Evolutionary conservation across 1,140 invertebrate species (phyloP).

Genomic region (Lordiphosa mommai): DNA sequence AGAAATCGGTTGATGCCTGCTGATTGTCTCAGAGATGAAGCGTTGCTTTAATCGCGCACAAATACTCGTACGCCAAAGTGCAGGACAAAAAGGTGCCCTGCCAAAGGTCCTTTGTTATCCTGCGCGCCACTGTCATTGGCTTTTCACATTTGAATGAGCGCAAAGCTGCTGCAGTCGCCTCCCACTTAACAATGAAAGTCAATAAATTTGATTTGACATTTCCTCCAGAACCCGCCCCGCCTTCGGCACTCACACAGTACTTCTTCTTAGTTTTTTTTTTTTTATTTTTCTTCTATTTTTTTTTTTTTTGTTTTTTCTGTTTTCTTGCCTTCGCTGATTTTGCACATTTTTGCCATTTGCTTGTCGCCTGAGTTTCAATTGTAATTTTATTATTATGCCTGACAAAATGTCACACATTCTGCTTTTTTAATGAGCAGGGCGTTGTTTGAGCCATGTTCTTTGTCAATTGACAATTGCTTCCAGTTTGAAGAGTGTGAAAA

Average conservation of each 20-base stretch:
- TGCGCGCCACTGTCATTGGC: slow-evolving; percentile 54
- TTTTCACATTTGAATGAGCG: slow-evolving; percentile 75
- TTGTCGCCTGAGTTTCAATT: slow-evolving; percentile 44
- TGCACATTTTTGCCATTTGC: slow-evolving; percentile 52
- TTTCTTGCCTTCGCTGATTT: slow-evolving; percentile 51
- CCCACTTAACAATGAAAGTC: slow-evolving; percentile 65
- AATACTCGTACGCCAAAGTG: slow-evolving; percentile 40
- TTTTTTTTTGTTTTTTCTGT: neutral
- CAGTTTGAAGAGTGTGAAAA: neutral
- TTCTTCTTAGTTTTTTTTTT: neutral
- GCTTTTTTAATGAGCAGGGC: slow-evolving; percentile 61
- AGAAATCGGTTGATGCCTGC: slow-evolving; percentile 6
- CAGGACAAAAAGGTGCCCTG: slow-evolving; percentile 52
- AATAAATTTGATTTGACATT: slow-evolving; percentile 78
- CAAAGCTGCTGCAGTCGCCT: slow-evolving; percentile 24
- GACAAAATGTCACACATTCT: slow-evolving; percentile 63
- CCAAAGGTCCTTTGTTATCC: slow-evolving; percentile 24
- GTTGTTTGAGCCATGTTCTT: slow-evolving; percentile 34
- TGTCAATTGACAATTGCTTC: slow-evolving; percentile 21
- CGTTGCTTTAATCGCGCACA: slow-evolving; percentile 63
- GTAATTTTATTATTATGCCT: slow-evolving; percentile 69
- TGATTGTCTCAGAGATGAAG: slow-evolving; percentile 36
- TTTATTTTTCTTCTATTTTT: neutral
- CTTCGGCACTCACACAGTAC: slow-evolving; percentile 5
- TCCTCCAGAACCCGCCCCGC: slow-evolving; percentile 32